Evolutionary conservation across 2,888 invertebrate species (phyloP).

Genomic region (Lycia hirtaria): DNA sequence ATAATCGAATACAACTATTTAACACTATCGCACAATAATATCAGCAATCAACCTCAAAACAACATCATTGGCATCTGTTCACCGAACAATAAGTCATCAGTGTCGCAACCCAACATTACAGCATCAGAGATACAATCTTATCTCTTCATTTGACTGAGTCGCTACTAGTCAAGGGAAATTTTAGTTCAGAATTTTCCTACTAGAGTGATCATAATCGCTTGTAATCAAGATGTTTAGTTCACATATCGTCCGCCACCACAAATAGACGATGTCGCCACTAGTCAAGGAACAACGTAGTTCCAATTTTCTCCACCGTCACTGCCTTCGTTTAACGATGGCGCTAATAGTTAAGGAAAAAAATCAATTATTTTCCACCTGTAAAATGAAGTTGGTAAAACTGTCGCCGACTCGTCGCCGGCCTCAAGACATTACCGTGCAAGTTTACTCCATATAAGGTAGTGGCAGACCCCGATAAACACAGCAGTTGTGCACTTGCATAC

Average conservation of each 20-base stretch:
- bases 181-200: too few relatives aligned
- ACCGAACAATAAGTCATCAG: conserved; percentile 17
- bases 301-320: not conserved
- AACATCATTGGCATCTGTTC: conserved; percentile 20
- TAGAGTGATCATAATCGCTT: too few relatives aligned
- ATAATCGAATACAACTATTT: not conserved
- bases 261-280: not conserved
- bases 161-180: not conserved
- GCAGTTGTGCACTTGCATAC: conserved; percentile 35
- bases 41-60: conserved; percentile 8
- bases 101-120: conserved; percentile 5
- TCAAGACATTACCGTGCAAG: conserved; percentile 41
- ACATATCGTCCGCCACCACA: not conserved
- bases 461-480: conserved; percentile 60
- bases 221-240: too few relatives aligned
- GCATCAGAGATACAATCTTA: not conserved
- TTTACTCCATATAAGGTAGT: conserved; percentile 61
- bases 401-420: conserved; percentile 49
- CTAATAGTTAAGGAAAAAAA: conserved; percentile 1
- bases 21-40: not conserved
- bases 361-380: not conserved
- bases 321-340: not conserved
- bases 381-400: not conserved
- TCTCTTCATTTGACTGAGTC: not conserved
- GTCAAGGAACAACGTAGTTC: not conserved